Evolutionary conservation across 2,113 vertebrate genomes (phyloP), one percentile per base, ranked within the genome.

Genomic region (Elachura formosa): DNA sequence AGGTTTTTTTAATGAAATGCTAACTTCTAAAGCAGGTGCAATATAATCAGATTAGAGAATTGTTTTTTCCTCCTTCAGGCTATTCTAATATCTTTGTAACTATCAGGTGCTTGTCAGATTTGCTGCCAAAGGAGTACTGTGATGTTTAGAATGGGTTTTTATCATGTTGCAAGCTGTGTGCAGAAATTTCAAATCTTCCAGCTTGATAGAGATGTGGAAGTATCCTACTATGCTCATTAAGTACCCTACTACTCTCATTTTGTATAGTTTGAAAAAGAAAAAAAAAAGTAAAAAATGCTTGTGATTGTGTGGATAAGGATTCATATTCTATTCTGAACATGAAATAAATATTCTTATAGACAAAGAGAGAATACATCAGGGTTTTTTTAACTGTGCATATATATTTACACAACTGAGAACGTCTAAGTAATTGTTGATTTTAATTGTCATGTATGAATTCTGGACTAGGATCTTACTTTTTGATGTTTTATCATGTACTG

Each of bases 351-450:
- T 20, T 66, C 18, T 12, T 34, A 34, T 7, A 55, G 19, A 9
- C 40, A 87, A 28, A 78, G 36, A 62, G 15, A 26, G 14, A 72
- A 22, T 64, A 43, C 9, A 17, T 41, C 29, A 33, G 6, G 0
- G 0, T 10, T 48, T 84, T 73, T 75, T 28, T 12, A 38, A 46
- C 9, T 31, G 2, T 87, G 29, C 2, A 5, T 29, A 0, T 48
- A 19, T 85, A 55, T 49, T 91, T 81, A 4, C 25, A 23, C 17
- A 34, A 26, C 9, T 63, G 31, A 79, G 22, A 26, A 34, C 36
- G 45, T 89, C 13, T n/a, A 77, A 56, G 16, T 63, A 48, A 87
- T 45, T 87, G 82, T 22, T 48, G 11, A 25, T 84, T 89, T 36
- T 51, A 45, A 9, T 78, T 82, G 23, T 45, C 86, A 74, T 80